A percentile compares a stretch with the other conserved stretches of the same genome.
Evolutionary conservation across 2,888 invertebrate species (phyloP).

Genomic region (Neuroscelio doddi): DNA sequence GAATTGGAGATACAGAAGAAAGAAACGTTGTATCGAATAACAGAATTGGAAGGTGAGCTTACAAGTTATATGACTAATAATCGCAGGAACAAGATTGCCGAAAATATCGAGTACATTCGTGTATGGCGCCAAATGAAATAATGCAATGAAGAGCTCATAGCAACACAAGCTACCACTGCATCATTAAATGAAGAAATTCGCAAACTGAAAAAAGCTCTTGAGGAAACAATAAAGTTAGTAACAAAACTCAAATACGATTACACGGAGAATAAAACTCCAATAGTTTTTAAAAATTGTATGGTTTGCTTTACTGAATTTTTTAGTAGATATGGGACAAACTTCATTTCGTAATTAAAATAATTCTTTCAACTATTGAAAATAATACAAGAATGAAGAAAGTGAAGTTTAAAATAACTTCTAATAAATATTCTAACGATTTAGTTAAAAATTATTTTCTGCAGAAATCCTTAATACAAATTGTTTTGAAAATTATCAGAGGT

Average conservation of each 20-base stretch:
- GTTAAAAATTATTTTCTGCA: too few relatives aligned
- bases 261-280: too few relatives aligned
- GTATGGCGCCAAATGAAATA: conserved; percentile 66
- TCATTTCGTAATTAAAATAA: too few relatives aligned
- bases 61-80: conserved; percentile 48
- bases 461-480: too few relatives aligned
- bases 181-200: conserved; percentile 56
- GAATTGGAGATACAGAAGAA: conserved; percentile 61
- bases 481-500: too few relatives aligned
- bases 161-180: conserved; percentile 55
- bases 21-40: conserved; percentile 55
- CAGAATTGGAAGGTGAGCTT: conserved; percentile 60
- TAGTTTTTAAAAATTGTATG: too few relatives aligned
- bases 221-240: conserved; percentile 59
- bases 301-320: too few relatives aligned
- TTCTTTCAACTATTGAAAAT: too few relatives aligned
- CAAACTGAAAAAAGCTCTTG: conserved; percentile 57
- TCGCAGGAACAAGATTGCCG: conserved; percentile 63
- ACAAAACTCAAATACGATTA: not conserved
- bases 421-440: too few relatives aligned
- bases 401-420: too few relatives aligned
- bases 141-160: conserved; percentile 60
- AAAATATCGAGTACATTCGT: conserved; percentile 68
- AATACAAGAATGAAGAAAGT: too few relatives aligned
- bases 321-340: too few relatives aligned